phyloP scores from a whole-genome alignment of 2,797 vertebrate species.

The Cercopithecus mitis region DNA sequence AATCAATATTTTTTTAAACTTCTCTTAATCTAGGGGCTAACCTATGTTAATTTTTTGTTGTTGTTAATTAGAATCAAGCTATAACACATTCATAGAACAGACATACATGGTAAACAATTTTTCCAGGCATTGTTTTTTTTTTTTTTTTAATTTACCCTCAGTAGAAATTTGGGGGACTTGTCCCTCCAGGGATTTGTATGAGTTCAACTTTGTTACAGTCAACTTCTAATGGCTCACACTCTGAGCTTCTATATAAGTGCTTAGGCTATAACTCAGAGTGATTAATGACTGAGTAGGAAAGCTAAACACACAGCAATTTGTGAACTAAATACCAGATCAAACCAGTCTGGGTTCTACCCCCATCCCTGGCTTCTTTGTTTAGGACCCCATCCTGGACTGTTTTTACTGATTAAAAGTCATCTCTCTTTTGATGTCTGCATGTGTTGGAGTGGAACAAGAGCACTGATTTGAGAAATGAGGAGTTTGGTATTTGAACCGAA shows the following conservation, averaged over 20 bases:
- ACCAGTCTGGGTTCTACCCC: not conserved
- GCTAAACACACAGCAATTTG: not conserved
- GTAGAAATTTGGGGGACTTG: not conserved
- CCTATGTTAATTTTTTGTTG: conserved; percentile 43
- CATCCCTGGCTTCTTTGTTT: not conserved
- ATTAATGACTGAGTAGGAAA: conserved; percentile 27
- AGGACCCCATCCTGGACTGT: not conserved
- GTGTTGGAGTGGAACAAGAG: not conserved
- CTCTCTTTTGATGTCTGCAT: not conserved
- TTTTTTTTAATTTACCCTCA: not conserved
- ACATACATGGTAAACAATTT: not conserved
- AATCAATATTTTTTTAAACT: conserved; percentile 51
- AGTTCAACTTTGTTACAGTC: conserved; percentile 20
- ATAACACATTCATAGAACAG: not conserved
- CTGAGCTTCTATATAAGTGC: not conserved
- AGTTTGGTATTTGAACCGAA: not conserved
- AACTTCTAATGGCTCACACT: not conserved
- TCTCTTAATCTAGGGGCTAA: conserved; percentile 61
- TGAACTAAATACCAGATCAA: not conserved
- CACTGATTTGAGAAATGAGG: not conserved
- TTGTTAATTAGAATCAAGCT: conserved; percentile 59
- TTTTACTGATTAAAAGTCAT: not conserved
- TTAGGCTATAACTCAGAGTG: not conserved
- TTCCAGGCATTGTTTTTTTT: not conserved
- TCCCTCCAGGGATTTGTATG: not conserved